Evolutionary conservation across 2,888 invertebrate species (phyloP).

Genomic region (Ectemnius continuus): DNA sequence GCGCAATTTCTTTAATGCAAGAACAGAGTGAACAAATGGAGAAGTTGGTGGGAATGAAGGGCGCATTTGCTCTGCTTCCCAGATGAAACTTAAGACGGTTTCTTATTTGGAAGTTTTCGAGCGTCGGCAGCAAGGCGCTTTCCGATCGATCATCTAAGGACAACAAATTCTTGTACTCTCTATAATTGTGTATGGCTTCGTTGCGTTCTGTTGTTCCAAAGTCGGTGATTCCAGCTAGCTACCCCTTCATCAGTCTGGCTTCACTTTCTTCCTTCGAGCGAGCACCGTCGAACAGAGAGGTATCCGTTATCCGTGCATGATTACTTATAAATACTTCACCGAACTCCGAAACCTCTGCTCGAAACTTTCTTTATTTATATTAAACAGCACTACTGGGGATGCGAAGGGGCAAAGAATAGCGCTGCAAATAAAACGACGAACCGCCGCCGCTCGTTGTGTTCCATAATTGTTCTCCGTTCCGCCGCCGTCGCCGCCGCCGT

Average conservation of each 20-base stretch:
- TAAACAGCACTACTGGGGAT: slow-evolving; percentile 22
- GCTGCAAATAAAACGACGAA: slow-evolving; percentile 1
- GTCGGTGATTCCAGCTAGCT: too few species aligned
- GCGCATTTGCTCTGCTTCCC: background rate
- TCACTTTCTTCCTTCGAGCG: background rate
- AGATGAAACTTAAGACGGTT: slow-evolving; percentile 17
- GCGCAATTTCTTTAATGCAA: too few species aligned
- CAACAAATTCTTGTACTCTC: slow-evolving; percentile 42
- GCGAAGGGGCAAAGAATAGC: background rate
- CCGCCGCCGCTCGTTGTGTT: background rate
- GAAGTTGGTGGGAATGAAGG: too few species aligned
- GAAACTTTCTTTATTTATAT: slow-evolving; percentile 61
- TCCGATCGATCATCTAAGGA: slow-evolving; percentile 37
- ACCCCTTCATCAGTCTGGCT: too few species aligned
- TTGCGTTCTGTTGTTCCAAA: slow-evolving; percentile 11
- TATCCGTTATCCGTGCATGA: slow-evolving; percentile 39
- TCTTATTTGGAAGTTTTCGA: slow-evolving; percentile 45
- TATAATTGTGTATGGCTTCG: slow-evolving; percentile 58
- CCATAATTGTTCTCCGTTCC: slow-evolving; percentile 1
- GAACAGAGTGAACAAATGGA: too few species aligned
- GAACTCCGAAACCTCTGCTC: slow-evolving; percentile 61
- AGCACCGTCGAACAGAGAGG: slow-evolving; percentile 21
- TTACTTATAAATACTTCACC: slow-evolving; percentile 63
- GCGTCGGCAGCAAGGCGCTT: slow-evolving; percentile 23
- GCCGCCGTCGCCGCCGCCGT: background rate